Conservation (phyloP, 2,113 vertebrate genomes). For the Gallinago media region DNA sequence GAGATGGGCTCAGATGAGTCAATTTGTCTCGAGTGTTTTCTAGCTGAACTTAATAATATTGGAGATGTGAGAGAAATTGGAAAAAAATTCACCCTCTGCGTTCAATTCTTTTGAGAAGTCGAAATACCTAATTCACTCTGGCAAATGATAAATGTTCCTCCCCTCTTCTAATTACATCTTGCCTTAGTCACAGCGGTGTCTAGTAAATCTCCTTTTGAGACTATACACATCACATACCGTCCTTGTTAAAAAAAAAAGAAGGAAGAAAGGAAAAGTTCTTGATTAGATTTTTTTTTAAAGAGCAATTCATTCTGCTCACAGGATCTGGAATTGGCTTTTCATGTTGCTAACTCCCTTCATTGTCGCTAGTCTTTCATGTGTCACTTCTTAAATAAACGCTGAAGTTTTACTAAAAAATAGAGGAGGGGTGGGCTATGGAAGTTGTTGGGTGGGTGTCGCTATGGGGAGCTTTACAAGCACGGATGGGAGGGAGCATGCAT, state of each 20-base stretch:
- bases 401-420: neutral
- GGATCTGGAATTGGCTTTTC: neutral
- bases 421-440: neutral
- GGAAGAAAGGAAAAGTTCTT: constrained; percentile 6
- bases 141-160: constrained; percentile 73
- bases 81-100: constrained; percentile 55
- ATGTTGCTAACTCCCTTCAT: neutral
- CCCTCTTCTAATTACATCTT: constrained; percentile 71
- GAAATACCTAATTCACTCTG: constrained; percentile 69
- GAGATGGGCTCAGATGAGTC: constrained; percentile 51
- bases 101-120: constrained; percentile 61
- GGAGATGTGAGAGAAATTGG: constrained; percentile 46
- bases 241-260: neutral
- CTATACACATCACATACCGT: neutral
- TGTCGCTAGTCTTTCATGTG: neutral
- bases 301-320: neutral
- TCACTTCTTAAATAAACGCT: neutral
- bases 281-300: neutral
- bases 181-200: constrained; percentile 59
- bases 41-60: constrained; percentile 55
- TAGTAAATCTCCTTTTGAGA: constrained; percentile 71
- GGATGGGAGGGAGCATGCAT: neutral
- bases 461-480: rapidly evolving
- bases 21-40: constrained; percentile 61
- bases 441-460: neutral